Conservation (phyloP, 2,113 vertebrate genomes). For the Takifugu bimaculatus region DNA sequence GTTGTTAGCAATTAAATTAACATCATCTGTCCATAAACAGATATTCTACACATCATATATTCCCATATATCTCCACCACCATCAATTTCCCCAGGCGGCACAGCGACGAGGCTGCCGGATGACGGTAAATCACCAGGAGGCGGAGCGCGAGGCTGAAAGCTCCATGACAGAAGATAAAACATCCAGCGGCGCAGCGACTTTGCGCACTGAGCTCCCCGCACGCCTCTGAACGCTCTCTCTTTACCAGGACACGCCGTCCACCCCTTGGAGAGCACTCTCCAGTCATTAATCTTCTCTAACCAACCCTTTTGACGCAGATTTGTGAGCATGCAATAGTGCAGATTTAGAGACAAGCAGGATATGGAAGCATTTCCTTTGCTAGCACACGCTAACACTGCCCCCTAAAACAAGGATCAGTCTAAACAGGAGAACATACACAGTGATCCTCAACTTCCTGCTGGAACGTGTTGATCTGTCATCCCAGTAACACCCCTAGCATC, state of each 20-base stretch:
- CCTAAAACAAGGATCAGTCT: no score
- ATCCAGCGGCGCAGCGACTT: conserved; percentile 31
- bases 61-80: conserved; percentile 6
- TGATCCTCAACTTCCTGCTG: no score
- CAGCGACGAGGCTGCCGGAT: conserved; percentile 35
- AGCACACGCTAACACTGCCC: no score
- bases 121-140: conserved; percentile 68
- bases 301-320: background rate
- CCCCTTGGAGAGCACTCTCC: conserved; percentile 13
- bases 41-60: conserved; percentile 18
- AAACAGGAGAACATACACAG: no score
- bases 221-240: conserved; percentile 25
- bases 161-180: conserved; percentile 71
- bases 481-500: no score
- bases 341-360: background rate
- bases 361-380: background rate
- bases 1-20: conserved; percentile 13
- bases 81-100: conserved; percentile 20
- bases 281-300: conserved; percentile 4
- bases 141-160: conserved; percentile 47
- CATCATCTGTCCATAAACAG: conserved; percentile 4
- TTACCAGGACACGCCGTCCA: conserved; percentile 16
- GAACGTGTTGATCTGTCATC: no score
- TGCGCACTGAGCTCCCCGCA: conserved; percentile 17
- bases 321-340: background rate